Conservation (phyloP, 2,113 vertebrate species). For the Anguilla rostrata region DNA sequence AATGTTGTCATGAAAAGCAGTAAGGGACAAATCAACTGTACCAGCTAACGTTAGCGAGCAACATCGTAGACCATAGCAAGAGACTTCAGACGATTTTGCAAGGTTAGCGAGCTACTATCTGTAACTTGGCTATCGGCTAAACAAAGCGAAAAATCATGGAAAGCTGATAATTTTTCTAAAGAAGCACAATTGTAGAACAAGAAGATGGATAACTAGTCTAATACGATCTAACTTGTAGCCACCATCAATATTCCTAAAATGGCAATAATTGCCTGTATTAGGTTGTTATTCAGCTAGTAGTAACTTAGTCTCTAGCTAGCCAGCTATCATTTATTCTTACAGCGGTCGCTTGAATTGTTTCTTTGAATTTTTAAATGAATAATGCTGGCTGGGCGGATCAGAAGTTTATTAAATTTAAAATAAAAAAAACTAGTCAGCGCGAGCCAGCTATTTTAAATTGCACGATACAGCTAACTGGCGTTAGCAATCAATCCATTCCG, state of each 20-base stretch:
- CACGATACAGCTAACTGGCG: background rate
- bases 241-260: background rate
- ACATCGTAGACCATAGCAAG: background rate
- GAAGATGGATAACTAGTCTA: background rate
- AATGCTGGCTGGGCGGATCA: background rate
- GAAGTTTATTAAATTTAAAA: no score
- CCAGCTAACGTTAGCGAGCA: slow-evolving; percentile 16
- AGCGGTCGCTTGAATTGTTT: background rate
- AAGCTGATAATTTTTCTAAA: background rate
- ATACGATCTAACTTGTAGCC: background rate
- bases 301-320: background rate
- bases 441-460: background rate
- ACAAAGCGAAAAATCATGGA: background rate
- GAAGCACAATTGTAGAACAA: no score
- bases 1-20: background rate
- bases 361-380: background rate
- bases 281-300: background rate
- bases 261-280: background rate
- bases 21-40: background rate
- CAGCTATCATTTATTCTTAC: background rate
- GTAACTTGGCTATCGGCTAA: background rate
- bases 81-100: background rate
- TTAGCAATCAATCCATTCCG: background rate
- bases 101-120: background rate
- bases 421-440: background rate